Conservation (phyloP, 1,140 invertebrate species). For the Euwallacea fornicatus region DNA sequence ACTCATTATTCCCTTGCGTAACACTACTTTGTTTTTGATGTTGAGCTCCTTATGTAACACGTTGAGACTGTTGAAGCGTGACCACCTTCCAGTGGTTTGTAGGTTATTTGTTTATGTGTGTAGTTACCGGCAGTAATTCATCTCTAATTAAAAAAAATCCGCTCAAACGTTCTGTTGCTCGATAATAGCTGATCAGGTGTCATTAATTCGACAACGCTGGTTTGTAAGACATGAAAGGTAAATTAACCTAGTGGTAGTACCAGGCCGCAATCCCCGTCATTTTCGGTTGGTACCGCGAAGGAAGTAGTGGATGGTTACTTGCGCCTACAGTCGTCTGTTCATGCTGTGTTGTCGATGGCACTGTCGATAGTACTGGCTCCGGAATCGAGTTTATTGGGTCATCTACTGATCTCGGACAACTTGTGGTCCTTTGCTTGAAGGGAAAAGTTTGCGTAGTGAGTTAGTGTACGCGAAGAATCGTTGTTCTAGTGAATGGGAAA, state of each 20-base stretch:
- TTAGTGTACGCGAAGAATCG: background rate
- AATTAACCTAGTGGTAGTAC: background rate
- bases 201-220: background rate
- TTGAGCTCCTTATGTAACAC: slow-evolving; percentile 12
- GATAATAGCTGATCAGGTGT: no score
- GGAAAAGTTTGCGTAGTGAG: background rate
- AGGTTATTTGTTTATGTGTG: no score
- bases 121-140: no score
- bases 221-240: background rate
- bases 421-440: background rate
- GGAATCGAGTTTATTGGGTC: slow-evolving; percentile 14
- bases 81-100: no score
- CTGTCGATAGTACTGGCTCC: background rate
- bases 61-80: background rate
- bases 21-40: slow-evolving; percentile 24
- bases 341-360: background rate
- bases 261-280: slow-evolving; percentile 12
- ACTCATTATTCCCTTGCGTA: slow-evolving; percentile 22
- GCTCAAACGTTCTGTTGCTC: no score
- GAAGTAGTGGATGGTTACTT: background rate
- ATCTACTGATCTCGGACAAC: slow-evolving; percentile 19
- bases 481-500: no score
- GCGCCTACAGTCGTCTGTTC: background rate
- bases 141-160: no score
- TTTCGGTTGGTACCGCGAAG: slow-evolving; percentile 7